phyloP scores from a whole-genome alignment of 1,140 invertebrate genomes.

The Gryon sp. region DNA sequence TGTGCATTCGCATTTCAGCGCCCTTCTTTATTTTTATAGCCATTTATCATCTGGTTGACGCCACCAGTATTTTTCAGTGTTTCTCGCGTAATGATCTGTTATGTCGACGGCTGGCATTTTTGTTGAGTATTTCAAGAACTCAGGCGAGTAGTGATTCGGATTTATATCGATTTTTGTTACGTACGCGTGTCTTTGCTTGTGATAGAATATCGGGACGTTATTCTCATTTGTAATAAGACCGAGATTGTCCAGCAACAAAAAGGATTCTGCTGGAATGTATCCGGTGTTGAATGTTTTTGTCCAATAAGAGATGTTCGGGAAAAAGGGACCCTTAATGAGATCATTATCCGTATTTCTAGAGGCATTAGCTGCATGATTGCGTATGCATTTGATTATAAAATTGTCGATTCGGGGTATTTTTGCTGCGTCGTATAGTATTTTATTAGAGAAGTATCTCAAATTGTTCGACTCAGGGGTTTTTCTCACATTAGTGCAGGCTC shows the following conservation, averaged over 20 bases:
- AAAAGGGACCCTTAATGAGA: background rate
- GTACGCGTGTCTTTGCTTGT: background rate
- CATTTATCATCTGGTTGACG: too few relatives aligned
- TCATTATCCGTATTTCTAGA: background rate
- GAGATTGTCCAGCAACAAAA: background rate
- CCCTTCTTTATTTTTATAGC: too few relatives aligned
- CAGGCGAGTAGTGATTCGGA: too few relatives aligned
- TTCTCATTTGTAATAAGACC: background rate
- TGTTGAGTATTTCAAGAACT: too few relatives aligned
- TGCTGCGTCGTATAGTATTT: background rate
- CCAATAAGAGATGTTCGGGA: background rate
- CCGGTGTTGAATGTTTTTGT: background rate
- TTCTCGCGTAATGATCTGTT: too few relatives aligned
- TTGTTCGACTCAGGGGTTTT: background rate
- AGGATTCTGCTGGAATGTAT: background rate
- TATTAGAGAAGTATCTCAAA: slow-evolving; percentile 5
- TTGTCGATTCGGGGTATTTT: slow-evolving; percentile 11
- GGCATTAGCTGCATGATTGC: background rate
- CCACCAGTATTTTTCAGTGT: too few relatives aligned
- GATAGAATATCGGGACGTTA: background rate
- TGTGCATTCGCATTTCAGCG: too few relatives aligned
- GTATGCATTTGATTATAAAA: slow-evolving; percentile 4
- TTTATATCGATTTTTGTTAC: too few relatives aligned
- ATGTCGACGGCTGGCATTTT: too few relatives aligned
- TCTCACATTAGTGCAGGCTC: background rate